A percentile compares a stretch with the other conserved stretches of the same genome.
These are phyloP conservation scores for Manduca sexta DNA, from an alignment of 1,140 invertebrate species.

Conservation along the genomic window DNA sequence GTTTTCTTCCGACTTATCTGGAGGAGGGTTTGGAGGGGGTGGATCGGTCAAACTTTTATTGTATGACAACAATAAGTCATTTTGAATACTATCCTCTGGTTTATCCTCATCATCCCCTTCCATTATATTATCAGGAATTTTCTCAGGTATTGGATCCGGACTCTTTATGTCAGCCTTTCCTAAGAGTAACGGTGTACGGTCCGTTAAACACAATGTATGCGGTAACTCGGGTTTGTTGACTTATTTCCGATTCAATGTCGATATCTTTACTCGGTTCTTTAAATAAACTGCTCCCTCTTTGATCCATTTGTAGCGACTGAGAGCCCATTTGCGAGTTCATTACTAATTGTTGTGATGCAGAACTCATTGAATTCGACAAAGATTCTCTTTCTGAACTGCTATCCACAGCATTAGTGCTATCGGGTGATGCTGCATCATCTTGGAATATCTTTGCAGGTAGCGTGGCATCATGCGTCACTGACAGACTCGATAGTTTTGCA, in stretches of 20 bases:
- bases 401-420: constrained; percentile 71
- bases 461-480: constrained; percentile 72
- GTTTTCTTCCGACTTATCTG: constrained; percentile 42
- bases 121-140: constrained; percentile 73
- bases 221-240: constrained; percentile 66
- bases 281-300: constrained; percentile 26
- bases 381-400: constrained; percentile 44
- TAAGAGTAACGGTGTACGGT: constrained; percentile 52
- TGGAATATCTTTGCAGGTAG: constrained; percentile 77
- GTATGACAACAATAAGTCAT: constrained; percentile 45
- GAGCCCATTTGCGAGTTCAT: constrained; percentile 26
- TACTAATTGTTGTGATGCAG: constrained; percentile 37
- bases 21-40: constrained; percentile 26
- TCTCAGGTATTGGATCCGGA: constrained; percentile 68
- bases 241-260: constrained; percentile 68
- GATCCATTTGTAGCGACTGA: constrained; percentile 31
- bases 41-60: constrained; percentile 44
- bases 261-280: constrained; percentile 60
- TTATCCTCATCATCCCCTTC: constrained; percentile 71
- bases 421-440: constrained; percentile 75
- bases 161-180: constrained; percentile 68
- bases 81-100: constrained; percentile 52
- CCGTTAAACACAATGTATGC: constrained; percentile 53
- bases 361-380: constrained; percentile 13
- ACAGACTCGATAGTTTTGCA: constrained; percentile 71